phyloP scores from a whole-genome alignment of 2,113 vertebrate genomes.

The Echinops telfairi region DNA sequence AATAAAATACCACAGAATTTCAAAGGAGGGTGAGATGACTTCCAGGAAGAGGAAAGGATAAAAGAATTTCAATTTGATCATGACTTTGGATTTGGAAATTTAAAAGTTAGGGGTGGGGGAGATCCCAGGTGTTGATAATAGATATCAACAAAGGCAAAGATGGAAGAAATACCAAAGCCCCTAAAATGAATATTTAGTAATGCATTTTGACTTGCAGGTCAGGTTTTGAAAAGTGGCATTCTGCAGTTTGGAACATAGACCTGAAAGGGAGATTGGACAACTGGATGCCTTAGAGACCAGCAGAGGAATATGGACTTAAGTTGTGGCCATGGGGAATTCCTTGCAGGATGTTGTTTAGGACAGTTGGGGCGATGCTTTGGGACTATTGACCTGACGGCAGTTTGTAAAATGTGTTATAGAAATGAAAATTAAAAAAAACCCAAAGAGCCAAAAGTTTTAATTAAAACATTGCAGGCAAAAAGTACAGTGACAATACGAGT shows the following conservation, averaged over 20 bases:
- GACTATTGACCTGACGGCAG: background rate
- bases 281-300: too few species aligned
- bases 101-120: background rate
- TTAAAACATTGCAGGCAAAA: conserved; percentile 3
- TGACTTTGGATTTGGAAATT: conserved; percentile 24
- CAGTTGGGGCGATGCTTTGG: background rate
- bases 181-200: background rate
- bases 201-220: conserved; percentile 5
- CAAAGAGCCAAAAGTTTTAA: background rate
- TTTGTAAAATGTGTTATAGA: background rate
- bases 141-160: conserved; percentile 17
- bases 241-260: conserved; percentile 8
- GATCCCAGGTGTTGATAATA: background rate
- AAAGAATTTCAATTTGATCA: background rate
- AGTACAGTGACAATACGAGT: background rate
- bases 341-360: too few species aligned
- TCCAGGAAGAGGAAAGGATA: background rate
- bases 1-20: background rate
- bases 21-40: background rate
- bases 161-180: background rate
- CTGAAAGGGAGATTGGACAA: background rate
- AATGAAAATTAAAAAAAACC: background rate
- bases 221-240: background rate
- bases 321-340: too few species aligned
- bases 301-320: too few species aligned